Percentiles rank a stretch among this genome's conserved stretches.
phyloP scores from a whole-genome alignment of 2,113 vertebrate genomes.

The Acanthisitta chloris region DNA sequence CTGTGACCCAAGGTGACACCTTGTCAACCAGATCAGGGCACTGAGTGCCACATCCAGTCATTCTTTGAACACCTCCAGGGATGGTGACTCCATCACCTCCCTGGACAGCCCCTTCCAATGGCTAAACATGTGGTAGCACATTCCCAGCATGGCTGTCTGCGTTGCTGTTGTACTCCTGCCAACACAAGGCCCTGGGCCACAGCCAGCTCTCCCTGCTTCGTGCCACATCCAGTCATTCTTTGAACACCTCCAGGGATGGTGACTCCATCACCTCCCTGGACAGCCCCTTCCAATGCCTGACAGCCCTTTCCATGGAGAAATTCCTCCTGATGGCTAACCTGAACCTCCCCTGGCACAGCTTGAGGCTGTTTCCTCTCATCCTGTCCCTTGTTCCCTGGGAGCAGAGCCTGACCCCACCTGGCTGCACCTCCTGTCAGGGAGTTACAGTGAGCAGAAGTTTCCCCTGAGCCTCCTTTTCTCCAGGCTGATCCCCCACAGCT shows the following conservation, averaged over 20 bases:
- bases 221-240: not conserved
- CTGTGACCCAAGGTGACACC: fast-evolving
- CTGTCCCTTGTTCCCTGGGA: not conserved
- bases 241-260: not conserved
- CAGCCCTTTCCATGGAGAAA: fast-evolving
- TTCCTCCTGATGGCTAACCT: fast-evolving
- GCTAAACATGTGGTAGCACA: too few species aligned
- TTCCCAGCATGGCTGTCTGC: too few species aligned
- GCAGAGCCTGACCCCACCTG: fast-evolving
- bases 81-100: not conserved
- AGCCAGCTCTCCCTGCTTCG: too few species aligned
- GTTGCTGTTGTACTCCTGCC: too few species aligned
- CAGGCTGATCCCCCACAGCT: too few species aligned
- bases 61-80: not conserved
- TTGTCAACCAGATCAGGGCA: not conserved
- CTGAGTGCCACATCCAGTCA: fast-evolving
- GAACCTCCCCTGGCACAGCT: not conserved
- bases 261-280: not conserved
- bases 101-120: not conserved
- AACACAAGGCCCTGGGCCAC: too few species aligned
- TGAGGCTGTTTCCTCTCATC: not conserved
- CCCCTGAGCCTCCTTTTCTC: fast-evolving
- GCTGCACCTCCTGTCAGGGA: fast-evolving
- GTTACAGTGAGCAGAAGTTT: not conserved
- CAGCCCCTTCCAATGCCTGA: not conserved